These are phyloP conservation scores for Disparrhopalites patrizii DNA, from an alignment of 2,888 invertebrate species.

Conservation along the genomic window DNA sequence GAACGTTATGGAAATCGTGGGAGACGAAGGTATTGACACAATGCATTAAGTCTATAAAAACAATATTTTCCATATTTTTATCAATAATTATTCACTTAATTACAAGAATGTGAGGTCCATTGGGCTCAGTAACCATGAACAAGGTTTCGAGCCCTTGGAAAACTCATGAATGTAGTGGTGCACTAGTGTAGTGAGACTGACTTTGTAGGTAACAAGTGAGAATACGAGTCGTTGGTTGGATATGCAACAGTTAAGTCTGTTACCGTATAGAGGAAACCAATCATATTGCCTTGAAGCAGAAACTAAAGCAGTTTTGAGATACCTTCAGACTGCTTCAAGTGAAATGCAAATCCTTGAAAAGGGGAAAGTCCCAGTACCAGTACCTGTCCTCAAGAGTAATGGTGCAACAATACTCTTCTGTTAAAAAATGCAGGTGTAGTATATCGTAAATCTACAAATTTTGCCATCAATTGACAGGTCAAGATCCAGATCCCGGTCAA, in stretches of 20 bases:
- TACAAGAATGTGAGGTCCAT: neutral
- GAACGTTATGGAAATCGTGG: constrained; percentile 27
- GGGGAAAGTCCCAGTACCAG: constrained; percentile 17
- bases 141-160: neutral
- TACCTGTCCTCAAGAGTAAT: constrained; percentile 23
- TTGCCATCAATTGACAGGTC: constrained; percentile 27
- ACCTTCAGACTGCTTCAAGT: constrained; percentile 19
- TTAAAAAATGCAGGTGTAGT: neutral
- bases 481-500: constrained; percentile 41
- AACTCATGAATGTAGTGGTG: constrained; percentile 19
- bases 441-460: too few relatives aligned
- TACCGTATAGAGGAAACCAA: constrained; percentile 24
- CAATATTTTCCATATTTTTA: neutral
- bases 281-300: constrained; percentile 28
- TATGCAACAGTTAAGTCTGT: constrained; percentile 28
- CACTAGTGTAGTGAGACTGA: constrained; percentile 31
- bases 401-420: constrained; percentile 27
- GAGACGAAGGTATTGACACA: constrained; percentile 28
- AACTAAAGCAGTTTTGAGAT: constrained; percentile 22
- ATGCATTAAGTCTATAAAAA: neutral
- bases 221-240: constrained; percentile 35
- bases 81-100: neutral
- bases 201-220: constrained; percentile 34
- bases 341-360: constrained; percentile 26
- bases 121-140: constrained; percentile 13